Base-by-base conservation (phyloP, 2,888 invertebrate genomes). In the Temnothorax ravouxi region DNA sequence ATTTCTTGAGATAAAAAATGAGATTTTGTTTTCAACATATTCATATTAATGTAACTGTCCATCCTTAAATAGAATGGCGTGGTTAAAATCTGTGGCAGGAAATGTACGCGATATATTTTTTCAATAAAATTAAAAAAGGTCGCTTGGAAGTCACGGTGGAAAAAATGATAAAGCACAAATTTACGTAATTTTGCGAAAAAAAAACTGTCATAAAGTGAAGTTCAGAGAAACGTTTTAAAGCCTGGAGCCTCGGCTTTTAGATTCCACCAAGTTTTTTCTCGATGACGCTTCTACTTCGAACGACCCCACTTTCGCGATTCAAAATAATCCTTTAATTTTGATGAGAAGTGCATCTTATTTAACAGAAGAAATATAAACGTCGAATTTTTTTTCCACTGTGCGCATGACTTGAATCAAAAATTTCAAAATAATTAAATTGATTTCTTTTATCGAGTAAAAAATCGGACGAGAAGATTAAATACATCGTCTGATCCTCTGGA, bases 201-300 rank as follows among this genome's bases (percentile, higher is more conserved):
- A 44, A 67, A 62, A 38, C 18, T 9, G 18, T 67, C 29, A 18
- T 29, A 47, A 47, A 67, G 29, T 29, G 47, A 67, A 18, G 66
- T 47, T 66, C 47, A 47, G 25, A 64, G 64, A 21, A 66, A 25
- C 25, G 21, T 66, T 66, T 66, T 66, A 66, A 66, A 66, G 25
- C 44, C 6, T 2, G 25, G 1, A 67, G 47, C 18, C n/a, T 62
- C 62, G 9, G 62, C 29, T 67, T 67, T 67, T 67, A 67, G 47
- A 67, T 67, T 67, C 29, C 29, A 2, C 66, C 66, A 47, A 47
- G 66, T 66, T 67, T 67, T 67, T 44, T 67, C 47, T 13, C 44
- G 11, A 9, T 9, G 66, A 18, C 9, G 18, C 47, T 67, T 67
- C 9, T 21, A 47, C 47, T 67, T 67, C 66, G 18, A 47, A 18